Evolutionary conservation across 1,140 invertebrate species (phyloP).

Genomic region (Lasioglossum albipes): DNA sequence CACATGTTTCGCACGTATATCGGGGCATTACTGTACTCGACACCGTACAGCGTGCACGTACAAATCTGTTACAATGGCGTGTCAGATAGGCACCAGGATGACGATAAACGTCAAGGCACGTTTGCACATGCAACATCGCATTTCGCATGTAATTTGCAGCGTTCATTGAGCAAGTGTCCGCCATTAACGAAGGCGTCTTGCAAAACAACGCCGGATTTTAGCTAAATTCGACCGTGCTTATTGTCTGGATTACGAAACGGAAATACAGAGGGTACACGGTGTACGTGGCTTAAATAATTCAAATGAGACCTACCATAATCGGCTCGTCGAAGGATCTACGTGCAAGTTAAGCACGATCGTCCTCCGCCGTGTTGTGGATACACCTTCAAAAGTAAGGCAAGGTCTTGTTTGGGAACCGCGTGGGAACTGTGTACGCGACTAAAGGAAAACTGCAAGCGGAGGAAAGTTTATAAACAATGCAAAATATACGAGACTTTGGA

Average conservation of each 20-base stretch:
- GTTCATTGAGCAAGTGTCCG: conserved; percentile 7
- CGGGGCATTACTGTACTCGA: no score
- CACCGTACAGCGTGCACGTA: no score
- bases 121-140: background rate
- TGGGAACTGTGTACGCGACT: background rate
- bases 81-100: background rate
- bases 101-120: background rate
- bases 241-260: conserved; percentile 42
- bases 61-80: background rate
- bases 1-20: no score
- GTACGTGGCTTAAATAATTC: conserved; percentile 63
- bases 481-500: background rate
- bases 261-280: conserved; percentile 36
- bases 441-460: background rate
- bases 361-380: background rate
- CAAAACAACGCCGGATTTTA: conserved; percentile 3
- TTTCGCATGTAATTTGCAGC: conserved; percentile 8
- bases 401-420: conserved; percentile 37
- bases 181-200: background rate
- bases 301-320: conserved; percentile 42
- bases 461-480: background rate
- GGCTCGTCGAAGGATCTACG: conserved; percentile 23
- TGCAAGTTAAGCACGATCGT: background rate
- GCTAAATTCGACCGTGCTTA: background rate
- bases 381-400: conserved; percentile 57